A percentile compares a stretch with the other conserved stretches of the same genome.
These are phyloP conservation scores for Fragum sueziense DNA, from an alignment of 2,888 invertebrate genomes.

Conservation along the genomic window DNA sequence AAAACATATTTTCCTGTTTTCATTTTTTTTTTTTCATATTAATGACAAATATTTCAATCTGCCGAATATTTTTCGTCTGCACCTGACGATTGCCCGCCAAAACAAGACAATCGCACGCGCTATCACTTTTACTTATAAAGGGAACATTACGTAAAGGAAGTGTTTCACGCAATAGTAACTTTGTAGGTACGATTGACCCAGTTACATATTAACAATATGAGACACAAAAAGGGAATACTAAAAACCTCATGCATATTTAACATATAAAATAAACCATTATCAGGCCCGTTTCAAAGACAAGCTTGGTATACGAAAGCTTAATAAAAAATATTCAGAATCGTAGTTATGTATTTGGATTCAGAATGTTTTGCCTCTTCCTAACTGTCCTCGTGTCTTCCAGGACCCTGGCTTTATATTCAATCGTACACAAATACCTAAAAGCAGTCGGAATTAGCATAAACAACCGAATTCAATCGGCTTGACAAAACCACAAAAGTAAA, in stretches of 20 bases:
- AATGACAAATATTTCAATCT: background rate
- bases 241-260: background rate
- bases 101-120: background rate
- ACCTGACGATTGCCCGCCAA: constrained; percentile 23
- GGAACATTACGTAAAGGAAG: background rate
- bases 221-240: background rate
- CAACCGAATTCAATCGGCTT: too few species aligned
- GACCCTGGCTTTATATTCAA: too few species aligned
- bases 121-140: constrained; percentile 5
- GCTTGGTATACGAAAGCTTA: too few species aligned
- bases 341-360: too few species aligned
- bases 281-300: too few species aligned
- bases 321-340: too few species aligned
- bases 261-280: too few species aligned
- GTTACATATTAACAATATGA: background rate
- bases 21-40: background rate
- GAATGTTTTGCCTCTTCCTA: too few species aligned
- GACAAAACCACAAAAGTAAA: too few species aligned
- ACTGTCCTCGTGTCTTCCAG: too few species aligned
- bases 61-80: constrained; percentile 8
- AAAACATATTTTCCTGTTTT: background rate
- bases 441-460: too few species aligned
- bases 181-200: background rate
- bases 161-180: constrained; percentile 20
- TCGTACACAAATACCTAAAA: too few species aligned